Base-by-base conservation (phyloP, 1,140 invertebrate genomes). In the Drosophila orosa region DNA sequence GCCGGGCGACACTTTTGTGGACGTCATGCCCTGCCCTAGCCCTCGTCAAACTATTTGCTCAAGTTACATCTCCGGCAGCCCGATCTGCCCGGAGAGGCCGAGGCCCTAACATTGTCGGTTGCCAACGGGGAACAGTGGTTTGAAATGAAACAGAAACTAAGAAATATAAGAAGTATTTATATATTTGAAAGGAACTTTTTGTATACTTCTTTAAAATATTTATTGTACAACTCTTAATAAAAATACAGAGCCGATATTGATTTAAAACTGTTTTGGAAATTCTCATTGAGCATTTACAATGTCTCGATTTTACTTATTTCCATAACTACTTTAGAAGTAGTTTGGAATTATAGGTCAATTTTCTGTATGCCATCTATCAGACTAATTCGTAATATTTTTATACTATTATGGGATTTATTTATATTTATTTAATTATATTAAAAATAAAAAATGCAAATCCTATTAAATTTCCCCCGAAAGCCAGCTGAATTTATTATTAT, bases 1-100 rank as follows among this genome's bases (percentile, higher is more conserved):
- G 76, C 65, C 59, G 60, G 84, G 84, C 84, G 84, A 89, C 84
- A 84, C 45, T 89, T 67, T 22, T 66, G 61, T 42, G 75, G 78
- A 78, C 68, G 73, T 75, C 71, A 78, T 63, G 61, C 63, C 40
- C 73, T 58, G 39, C 31, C 50, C 50, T 35, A 35, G 76, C 39
- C 61, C 45, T 61, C 52, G 31, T 61, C 65, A 55, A 50, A 76
- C 63, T 84, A 89, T 87, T 87, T 78, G 84, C 76, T 89, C 85
- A 87, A 89, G 54, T 87, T 87, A 87, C 84, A 89, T 74, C 63
- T 74, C 56, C 54, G 56, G 58, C 48, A 84, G 68, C 57, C 50
- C 61, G 78, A 85, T 78, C 59, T 33, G 35, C n/a, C 22, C 45
- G 24, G 25, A 52, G 47, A 45, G 31, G 29, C 37, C 24, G 45